Evolutionary conservation across 2,797 vertebrate species (phyloP), one percentile per base, ranked within the genome.

Genomic region (Chlorospingus semifuscus): DNA sequence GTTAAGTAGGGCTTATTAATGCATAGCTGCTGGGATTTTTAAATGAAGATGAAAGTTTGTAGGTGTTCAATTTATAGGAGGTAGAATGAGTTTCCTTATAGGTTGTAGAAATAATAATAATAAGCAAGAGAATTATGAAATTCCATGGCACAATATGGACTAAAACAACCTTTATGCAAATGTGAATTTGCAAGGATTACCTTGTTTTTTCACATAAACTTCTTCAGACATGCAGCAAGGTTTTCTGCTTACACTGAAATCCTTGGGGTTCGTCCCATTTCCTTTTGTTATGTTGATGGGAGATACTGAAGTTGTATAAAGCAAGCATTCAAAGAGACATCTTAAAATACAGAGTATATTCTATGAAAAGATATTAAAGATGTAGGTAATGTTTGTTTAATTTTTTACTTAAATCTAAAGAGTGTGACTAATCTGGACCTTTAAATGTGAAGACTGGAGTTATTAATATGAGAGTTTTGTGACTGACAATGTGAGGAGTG

Each of bases 151-250:
- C 81, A 95, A 83, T 59, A 63, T 14, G 15, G 72, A 85, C 56
- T 85, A 52, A 92, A 92, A 23, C 5, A 74, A 9, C 19, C 32
- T 76, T 63, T 82, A 76, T 83, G 93, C 74, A 84, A 88, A 91
- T 57, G 8, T 60, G 55, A 8, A 56, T 56, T 56, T 56, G 21
- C 53, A 34, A 56, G 53, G n/a, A 56, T 34, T 56, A 56, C 37
- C 41, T 84, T 90, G 26, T 65, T 90, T 84, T 86, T 90, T 76
- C 55, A 81, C 22, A 49, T 60, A 81, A 91, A 21, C 27, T 68
- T 93, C 30, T 81, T 83, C 36, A 71, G 75, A 64, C 8, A 4
- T n/a, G 49, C 42, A 63, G 50, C 1, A 3, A 74, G 18, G 14
- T 30, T 66, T 83, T 72, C 32, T 83, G 49, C 21, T 90, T 36